Evolutionary conservation across 2,797 vertebrate genomes (phyloP), one percentile per base, ranked within the genome.

Genomic region (Pseudochaenichthys georgianus): DNA sequence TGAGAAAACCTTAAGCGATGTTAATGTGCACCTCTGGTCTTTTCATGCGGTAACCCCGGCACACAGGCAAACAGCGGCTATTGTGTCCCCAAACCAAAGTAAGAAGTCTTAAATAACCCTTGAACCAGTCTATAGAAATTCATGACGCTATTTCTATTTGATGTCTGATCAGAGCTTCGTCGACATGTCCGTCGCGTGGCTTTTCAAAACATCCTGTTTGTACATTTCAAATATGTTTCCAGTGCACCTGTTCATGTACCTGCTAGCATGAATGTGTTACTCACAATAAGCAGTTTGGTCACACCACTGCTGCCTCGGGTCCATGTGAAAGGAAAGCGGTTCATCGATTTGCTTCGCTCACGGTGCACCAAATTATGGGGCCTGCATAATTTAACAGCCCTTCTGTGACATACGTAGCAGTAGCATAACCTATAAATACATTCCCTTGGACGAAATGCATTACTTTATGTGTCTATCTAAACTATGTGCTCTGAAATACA

Each of bases 1-100:
- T 91, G 83, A 93, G 94, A 94, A 95, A 95, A 92, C 93, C 85
- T 92, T 95, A 94, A 94, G 94, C 94, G 91, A 96, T 95, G 95
- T 95, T 95, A 96, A 96, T 96, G 93, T 93, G 93, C 90, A 84
- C 93, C 90, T 92, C 91, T 91, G 75, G 75, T 73, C 94, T 89
- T 95, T 96, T 96, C 91, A 95, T 85, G 79, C 77, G 69, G 71
- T 95, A 84, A 93, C 89, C 91, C 94, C 89, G 81, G 88, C 92
- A 87, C 93, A 95, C 69, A 86, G 82, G 81, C 94, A 84, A 92
- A 94, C 90, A 95, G 72, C 74, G 54, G 69, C 91, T 90, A 94
- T 96, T 96, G 95, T 94, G 87, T 71, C 17, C 68, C 72, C 62
- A 34, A 80, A 93, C 88, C 87, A 92, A 94, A 94, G 92, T 94